Evolutionary conservation across 2,113 vertebrate genomes (phyloP), one percentile per base, ranked within the genome.

Genomic region (Dromaius novaehollandiae): DNA sequence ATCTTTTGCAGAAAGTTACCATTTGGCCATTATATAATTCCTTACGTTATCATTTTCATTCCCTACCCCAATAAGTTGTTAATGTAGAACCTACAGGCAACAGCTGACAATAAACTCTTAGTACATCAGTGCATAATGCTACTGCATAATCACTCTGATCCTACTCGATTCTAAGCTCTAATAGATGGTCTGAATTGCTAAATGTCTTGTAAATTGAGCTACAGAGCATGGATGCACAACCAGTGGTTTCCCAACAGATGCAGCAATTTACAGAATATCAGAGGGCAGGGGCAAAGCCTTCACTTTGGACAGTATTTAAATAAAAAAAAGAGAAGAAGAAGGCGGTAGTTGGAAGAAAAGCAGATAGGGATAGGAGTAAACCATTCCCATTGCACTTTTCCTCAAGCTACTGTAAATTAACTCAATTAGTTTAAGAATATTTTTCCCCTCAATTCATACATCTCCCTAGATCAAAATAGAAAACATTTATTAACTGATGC

Each of bases 401-500:
- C 26, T 93, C 70, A 66, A 55, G 77, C 58, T 74, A 66, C 60
- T 86, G 86, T 56, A 94, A 97, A 94, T 96, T 82, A 96, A 82
- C 46, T 53, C 82, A 95, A 96, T 96, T 96, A 85, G 50, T 34
- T 87, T 87, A 96, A 95, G 82, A 92, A 65, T 30, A 81, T 90
- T 91, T 85, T 51, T n/a, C 85, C 58, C 46, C 80, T 91, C 61
- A 87, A 96, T 97, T 97, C 96, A 96, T 95, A 97, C 95, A 97
- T 91, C 82, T 96, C 60, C 92, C 86, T 82, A 95, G 94, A 96
- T 95, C 85, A 95, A 98, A 98, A 98, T 81, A 96, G 84, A 96
- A 97, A 97, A 98, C 96, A 98, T 98, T 97, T 98, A 98, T 98
- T 98, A 98, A 98, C 97, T 88, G 96, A 97, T 97, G 97, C 97